Conservation (phyloP, 2,113 vertebrate genomes). For the Bothrops jararaca region DNA sequence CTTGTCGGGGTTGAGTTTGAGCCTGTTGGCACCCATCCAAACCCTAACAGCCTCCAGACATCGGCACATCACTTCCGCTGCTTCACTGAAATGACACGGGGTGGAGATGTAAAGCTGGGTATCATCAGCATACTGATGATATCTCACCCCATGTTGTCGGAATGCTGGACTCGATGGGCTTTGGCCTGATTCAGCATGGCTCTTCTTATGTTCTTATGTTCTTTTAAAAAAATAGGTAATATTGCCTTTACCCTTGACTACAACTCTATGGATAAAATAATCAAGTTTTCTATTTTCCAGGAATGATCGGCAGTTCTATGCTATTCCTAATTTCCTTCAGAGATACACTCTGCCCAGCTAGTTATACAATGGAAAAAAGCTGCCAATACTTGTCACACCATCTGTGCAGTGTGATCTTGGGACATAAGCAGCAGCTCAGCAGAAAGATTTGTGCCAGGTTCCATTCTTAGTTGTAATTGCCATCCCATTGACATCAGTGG, state of each 20-base stretch:
- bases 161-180: too few relatives aligned
- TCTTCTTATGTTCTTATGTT: too few relatives aligned
- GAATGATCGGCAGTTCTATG: slow-evolving; percentile 8
- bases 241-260: neutral
- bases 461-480: slow-evolving; percentile 17
- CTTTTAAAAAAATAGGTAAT: neutral
- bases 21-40: too few relatives aligned
- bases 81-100: too few relatives aligned
- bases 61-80: too few relatives aligned
- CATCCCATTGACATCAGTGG: neutral
- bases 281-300: slow-evolving; percentile 15
- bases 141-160: too few relatives aligned
- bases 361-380: slow-evolving; percentile 22
- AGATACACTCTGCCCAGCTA: neutral
- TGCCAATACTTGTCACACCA: neutral
- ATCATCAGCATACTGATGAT: too few relatives aligned
- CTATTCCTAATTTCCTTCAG: neutral
- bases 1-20: too few relatives aligned
- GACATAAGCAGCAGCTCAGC: neutral
- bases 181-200: too few relatives aligned
- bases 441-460: slow-evolving; percentile 1
- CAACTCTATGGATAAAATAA: neutral
- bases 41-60: too few relatives aligned
- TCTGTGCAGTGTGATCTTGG: slow-evolving; percentile 17
- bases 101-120: too few relatives aligned